Evolutionary conservation across 2,888 invertebrate species (phyloP), one percentile per base, ranked within the genome.

Genomic region (Leptopilina drosophilae): DNA sequence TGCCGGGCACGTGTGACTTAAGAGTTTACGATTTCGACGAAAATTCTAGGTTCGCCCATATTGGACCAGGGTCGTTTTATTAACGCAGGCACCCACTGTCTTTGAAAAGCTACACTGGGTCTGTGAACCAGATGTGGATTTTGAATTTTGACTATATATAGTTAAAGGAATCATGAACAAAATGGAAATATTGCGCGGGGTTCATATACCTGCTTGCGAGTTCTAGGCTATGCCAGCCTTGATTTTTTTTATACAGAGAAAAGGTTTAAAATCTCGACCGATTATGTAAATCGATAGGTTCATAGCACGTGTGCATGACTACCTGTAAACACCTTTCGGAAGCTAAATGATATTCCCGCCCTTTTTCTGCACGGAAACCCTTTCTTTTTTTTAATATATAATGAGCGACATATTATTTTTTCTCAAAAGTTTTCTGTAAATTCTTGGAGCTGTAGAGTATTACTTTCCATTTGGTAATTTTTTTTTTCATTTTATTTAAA

Each of bases 91-190:
- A 56, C 12, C 4, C 4, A 56, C 26, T 56, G 53, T 33, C 69
- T 8, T 53, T 53, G 53, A 69, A 73, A 73, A 2, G 53, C 33
- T 26, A 33, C 53, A 33, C 33, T 80, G 81, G 81, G 87, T 88
- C 89, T 89, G 89, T 82, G 81, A 81, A 80, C 89, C 89, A 89
- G 89, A 89, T 89, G 89, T 89, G 82, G 42, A 62, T 64, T 73
- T 73, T 73, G 53, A 53, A 20, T 73, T 73, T 56, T 73, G 56
- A n/a, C 56, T 73, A 42, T 8, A 42, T 42, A 42, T 6, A 42
- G 42, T 49, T 49, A 14, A 73, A 73, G 56, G n/a, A n/a, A 12
- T 73, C 40, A 53, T 73, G 26, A 69, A 69, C 46, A 53, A 53
- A 67, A 46, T 49, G 20, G 46, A 8, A 42, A 49, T 49, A 49